Conservation (phyloP, 2,113 vertebrate genomes). For the Aix galericulata region DNA sequence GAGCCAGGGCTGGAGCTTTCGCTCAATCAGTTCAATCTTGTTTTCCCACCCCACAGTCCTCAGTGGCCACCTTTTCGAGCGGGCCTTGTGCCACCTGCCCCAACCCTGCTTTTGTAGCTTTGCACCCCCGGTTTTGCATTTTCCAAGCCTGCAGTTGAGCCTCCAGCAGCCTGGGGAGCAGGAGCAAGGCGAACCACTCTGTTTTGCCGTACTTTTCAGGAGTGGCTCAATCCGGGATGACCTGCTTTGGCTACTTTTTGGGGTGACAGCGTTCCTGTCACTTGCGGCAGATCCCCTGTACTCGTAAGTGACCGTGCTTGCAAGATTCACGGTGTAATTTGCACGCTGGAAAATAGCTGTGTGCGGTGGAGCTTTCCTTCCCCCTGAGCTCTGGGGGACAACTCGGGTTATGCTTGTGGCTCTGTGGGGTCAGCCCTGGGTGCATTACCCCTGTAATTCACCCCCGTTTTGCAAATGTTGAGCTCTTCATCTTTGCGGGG, state of each 20-base stretch:
- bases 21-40: not conserved
- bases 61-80: not conserved
- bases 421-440: rapidly evolving
- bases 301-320: not conserved
- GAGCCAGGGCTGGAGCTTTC: not conserved
- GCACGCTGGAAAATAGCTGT: not conserved
- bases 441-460: rapidly evolving
- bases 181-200: not conserved
- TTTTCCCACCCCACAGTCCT: not conserved
- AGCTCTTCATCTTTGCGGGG: not conserved
- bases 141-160: not conserved
- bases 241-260: not conserved
- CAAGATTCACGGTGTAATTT: rapidly evolving
- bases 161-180: not conserved
- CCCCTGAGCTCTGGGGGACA: rapidly evolving
- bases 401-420: rapidly evolving
- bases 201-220: not conserved
- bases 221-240: rapidly evolving
- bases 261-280: rapidly evolving
- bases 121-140: not conserved
- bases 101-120: rapidly evolving
- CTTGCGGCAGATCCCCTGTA: not conserved
- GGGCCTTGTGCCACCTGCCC: not conserved
- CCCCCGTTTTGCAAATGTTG: rapidly evolving
- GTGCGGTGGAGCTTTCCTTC: not conserved